Conservation (phyloP, 2,113 vertebrate genomes). For the Halichoeres trimaculatus region DNA sequence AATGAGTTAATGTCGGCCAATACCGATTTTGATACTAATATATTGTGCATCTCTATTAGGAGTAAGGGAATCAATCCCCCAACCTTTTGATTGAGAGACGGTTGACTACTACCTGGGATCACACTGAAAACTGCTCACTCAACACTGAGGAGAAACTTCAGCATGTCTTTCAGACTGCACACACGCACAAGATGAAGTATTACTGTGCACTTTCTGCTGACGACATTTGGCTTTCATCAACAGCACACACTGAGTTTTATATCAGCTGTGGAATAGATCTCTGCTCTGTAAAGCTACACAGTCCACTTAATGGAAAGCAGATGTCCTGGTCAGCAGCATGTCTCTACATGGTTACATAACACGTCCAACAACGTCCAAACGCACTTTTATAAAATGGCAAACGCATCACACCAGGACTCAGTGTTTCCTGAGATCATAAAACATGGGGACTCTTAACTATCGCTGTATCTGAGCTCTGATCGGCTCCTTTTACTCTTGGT, state of each 20-base stretch:
- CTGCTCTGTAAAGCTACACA: conserved; percentile 24
- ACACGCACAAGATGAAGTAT: neutral
- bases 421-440: conserved; percentile 41
- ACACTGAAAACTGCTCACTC: too few relatives aligned
- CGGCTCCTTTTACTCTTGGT: neutral
- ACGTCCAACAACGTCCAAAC: conserved; percentile 10
- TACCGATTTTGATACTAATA: too few relatives aligned
- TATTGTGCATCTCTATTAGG: too few relatives aligned
- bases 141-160: neutral
- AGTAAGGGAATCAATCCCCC: too few relatives aligned
- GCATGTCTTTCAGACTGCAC: neutral
- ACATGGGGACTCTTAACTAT: conserved; percentile 7
- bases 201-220: neutral
- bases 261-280: neutral
- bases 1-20: too few relatives aligned
- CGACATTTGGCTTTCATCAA: conserved; percentile 25
- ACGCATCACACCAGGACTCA: conserved; percentile 31
- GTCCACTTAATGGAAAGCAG: conserved; percentile 46
- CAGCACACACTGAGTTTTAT: too few relatives aligned
- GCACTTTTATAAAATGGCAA: conserved; percentile 7
- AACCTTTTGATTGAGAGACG: too few relatives aligned
- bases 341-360: conserved; percentile 35
- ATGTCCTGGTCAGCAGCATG: conserved; percentile 45
- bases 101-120: too few relatives aligned
- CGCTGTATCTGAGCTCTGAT: conserved; percentile 17